Base-by-base conservation (phyloP, 2,888 invertebrate species). In the Plemyria rubiginata region DNA sequence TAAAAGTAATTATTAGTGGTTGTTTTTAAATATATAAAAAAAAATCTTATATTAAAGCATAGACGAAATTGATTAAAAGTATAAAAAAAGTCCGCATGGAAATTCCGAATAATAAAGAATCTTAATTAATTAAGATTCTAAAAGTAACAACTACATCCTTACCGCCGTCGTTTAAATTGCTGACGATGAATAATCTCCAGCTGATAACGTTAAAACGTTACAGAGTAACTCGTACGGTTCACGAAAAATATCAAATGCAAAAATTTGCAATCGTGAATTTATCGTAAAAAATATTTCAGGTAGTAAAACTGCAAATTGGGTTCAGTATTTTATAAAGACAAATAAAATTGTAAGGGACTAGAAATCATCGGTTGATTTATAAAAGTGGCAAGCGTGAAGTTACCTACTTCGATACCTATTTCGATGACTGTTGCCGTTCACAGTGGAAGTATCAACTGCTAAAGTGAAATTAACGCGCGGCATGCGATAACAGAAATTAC, bases 361-460 rank as follows among this genome's bases (percentile, higher is more conserved):
- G 50, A 64, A 64, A 70, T 60, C 67, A 60, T 56, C 62, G 49
- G 65, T 68, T 69, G 60, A 68, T 67, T 70, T 64, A 65, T 62
- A 69, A 68, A 73, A 71, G 70, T 70, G 68, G 60, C 62, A 68
- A 68, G 16, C 16, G 81, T 85, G 82, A 86, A 87, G 16, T 11
- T 45, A 11, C 15, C 45, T 83, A 82, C 83, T 88, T 86, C 81
- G 82, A 78, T 45, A 11, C 15, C 45, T 83, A 82, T 83, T 88
- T 86, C 81, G 82, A 78, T 76, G 80, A 85, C 82, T 87, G 86
- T 86, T 87, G 85, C 86, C 82, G 84, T 85, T 79, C 77, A 71
- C 75, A 75, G 72, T 77, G 68, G 78, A 74, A 70, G 64, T 69
- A 68, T 65, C 60, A 62, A 77, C 66, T 67, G 79, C 79, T 80